Conservation (phyloP, 2,888 invertebrate species). For the Macrosiphum euphorbiae region DNA sequence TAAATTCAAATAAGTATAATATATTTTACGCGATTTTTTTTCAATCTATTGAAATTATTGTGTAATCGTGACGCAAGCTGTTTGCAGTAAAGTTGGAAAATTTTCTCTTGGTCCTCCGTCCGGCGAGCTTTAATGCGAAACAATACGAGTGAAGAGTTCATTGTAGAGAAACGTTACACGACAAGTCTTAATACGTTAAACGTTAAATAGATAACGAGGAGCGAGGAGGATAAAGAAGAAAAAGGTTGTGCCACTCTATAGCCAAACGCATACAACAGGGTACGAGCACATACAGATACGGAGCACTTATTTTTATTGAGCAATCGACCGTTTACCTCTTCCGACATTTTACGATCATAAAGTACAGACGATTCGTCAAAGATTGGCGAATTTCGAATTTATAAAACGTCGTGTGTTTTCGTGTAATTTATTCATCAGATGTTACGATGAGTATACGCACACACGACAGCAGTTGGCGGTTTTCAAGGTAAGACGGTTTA, state of each 20-base stretch:
- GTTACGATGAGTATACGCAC: background rate
- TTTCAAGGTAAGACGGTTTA: constrained; percentile 40
- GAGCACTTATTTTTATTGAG: constrained; percentile 16
- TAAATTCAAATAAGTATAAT: background rate
- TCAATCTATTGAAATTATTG: background rate
- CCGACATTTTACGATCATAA: constrained; percentile 25
- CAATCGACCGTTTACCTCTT: constrained; percentile 23
- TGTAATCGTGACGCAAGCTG: background rate
- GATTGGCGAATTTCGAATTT: constrained; percentile 13
- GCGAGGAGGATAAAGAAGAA: background rate
- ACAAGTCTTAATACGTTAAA: constrained; percentile 24
- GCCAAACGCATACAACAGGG: background rate
- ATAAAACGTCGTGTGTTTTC: background rate
- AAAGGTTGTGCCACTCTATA: constrained; percentile 23
- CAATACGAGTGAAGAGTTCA: background rate
- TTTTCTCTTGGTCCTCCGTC: background rate
- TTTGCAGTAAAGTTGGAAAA: background rate
- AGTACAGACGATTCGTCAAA: background rate
- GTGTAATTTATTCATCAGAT: constrained; percentile 20
- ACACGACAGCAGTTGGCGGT: background rate
- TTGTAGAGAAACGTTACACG: background rate
- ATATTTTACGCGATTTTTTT: background rate
- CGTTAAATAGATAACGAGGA: constrained; percentile 18
- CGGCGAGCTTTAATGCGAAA: background rate
- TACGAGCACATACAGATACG: background rate